These are phyloP conservation scores for Plecturocebus donacophilus DNA, from an alignment of 2,113 vertebrate genomes.

Conservation along the genomic window DNA sequence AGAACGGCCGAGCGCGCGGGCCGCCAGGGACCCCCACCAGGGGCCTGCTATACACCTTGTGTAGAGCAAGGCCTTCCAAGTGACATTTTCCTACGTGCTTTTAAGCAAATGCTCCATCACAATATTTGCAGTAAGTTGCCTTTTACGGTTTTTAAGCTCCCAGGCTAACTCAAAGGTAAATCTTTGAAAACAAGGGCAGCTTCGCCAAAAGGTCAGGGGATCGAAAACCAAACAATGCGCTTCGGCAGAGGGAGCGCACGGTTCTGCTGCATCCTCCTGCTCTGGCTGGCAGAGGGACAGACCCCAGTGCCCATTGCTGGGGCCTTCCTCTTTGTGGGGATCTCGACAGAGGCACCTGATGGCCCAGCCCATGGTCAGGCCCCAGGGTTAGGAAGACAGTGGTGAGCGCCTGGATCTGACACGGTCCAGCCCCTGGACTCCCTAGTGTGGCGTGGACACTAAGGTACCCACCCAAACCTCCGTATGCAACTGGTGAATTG, in stretches of 20 bases:
- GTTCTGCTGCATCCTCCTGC: fast-evolving
- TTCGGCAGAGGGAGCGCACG: fast-evolving
- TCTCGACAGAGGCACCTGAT: fast-evolving
- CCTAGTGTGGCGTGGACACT: fast-evolving
- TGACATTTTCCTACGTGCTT: slow-evolving; percentile 81
- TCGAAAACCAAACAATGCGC: slow-evolving; percentile 81
- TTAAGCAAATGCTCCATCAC: slow-evolving; percentile 81
- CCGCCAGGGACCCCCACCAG: slow-evolving; percentile 45
- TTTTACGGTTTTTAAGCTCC: slow-evolving; percentile 77
- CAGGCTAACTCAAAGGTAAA: slow-evolving; percentile 51
- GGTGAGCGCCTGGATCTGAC: fast-evolving
- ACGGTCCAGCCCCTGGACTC: fast-evolving
- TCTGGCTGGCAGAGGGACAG: not conserved
- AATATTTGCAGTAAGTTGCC: slow-evolving; percentile 81
- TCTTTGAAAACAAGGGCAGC: slow-evolving; percentile 71
- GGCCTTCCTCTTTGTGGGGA: not conserved
- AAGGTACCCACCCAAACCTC: not conserved
- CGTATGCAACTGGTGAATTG: fast-evolving
- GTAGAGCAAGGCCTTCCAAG: slow-evolving; percentile 53
- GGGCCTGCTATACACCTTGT: not conserved
- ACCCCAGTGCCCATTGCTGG: not conserved
- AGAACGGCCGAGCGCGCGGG: not conserved
- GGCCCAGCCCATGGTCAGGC: fast-evolving
- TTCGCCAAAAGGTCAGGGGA: slow-evolving; percentile 82
- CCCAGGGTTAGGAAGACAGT: fast-evolving